Evolutionary conservation across 2,797 vertebrate species (phyloP).

Genomic region (Micrastur ruficollis): DNA sequence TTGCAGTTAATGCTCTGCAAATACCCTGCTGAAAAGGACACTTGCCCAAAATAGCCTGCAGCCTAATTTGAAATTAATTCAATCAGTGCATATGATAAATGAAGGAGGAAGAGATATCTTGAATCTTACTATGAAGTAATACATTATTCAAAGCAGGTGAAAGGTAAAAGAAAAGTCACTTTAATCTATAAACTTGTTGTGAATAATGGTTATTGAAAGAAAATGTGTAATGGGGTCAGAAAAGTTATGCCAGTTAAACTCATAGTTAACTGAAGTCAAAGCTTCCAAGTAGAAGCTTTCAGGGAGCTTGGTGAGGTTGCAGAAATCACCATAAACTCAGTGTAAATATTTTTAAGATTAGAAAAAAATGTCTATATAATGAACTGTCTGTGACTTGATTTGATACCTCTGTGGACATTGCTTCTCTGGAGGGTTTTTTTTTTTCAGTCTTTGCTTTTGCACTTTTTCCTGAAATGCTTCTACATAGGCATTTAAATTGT

Average conservation of each 20-base stretch:
- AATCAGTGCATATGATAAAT: neutral
- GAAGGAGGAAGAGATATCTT: neutral
- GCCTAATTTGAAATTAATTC: neutral
- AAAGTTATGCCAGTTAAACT: neutral
- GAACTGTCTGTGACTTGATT: neutral
- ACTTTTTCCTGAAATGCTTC: neutral
- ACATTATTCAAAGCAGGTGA: neutral
- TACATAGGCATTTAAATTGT: neutral
- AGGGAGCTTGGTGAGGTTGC: neutral
- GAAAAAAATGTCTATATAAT: neutral
- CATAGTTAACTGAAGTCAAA: neutral
- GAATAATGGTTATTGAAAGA: neutral
- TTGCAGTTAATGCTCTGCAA: neutral
- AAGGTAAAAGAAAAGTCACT: neutral
- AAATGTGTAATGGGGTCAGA: neutral
- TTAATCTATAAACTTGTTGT: neutral
- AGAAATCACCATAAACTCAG: neutral
- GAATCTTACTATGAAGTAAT: neutral
- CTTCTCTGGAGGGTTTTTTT: neutral
- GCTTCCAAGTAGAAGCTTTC: neutral
- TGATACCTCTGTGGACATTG: neutral
- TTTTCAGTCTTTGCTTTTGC: neutral
- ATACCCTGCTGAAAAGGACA: neutral
- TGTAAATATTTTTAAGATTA: neutral
- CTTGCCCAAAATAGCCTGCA: neutral